A percentile compares a stretch with the other conserved stretches of the same genome.
These are phyloP conservation scores for Phlogophora meticulosa DNA, from an alignment of 2,888 invertebrate species.

Conservation along the genomic window DNA sequence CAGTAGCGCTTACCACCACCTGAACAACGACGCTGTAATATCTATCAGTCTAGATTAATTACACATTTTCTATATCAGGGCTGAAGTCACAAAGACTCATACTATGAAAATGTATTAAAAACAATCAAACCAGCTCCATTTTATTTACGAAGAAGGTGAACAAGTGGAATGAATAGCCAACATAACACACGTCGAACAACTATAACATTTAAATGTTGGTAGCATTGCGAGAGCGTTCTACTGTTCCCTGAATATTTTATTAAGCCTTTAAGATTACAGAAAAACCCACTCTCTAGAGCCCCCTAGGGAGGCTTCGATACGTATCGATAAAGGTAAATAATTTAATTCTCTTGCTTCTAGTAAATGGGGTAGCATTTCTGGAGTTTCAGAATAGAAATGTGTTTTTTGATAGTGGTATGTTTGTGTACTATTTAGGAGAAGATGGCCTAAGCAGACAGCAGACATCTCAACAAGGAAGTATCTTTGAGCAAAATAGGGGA, in stretches of 20 bases:
- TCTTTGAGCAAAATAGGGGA: no score
- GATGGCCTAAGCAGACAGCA: not conserved
- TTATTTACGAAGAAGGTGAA: not conserved
- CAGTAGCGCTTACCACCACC: no score
- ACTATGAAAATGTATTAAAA: no score
- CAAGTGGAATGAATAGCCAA: slow-evolving; percentile 32
- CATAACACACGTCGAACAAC: slow-evolving; percentile 35
- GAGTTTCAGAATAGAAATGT: slow-evolving; percentile 27
- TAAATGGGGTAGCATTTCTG: slow-evolving; percentile 47
- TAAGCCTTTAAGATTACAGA: slow-evolving; percentile 76
- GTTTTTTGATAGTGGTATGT: slow-evolving; percentile 31
- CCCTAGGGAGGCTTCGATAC: slow-evolving; percentile 59
- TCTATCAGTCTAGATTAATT: no score
- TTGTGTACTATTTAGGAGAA: slow-evolving; percentile 5
- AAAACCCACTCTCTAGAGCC: slow-evolving; percentile 71
- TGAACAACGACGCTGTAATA: not conserved
- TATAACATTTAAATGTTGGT: slow-evolving; percentile 48
- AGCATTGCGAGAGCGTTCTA: slow-evolving; percentile 73
- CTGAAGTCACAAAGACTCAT: not conserved
- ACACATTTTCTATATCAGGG: no score
- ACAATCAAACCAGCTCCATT: not conserved
- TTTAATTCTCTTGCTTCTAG: slow-evolving; percentile 63
- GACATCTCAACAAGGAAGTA: no score
- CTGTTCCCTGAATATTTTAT: slow-evolving; percentile 81
- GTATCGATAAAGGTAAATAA: slow-evolving; percentile 66